These are phyloP conservation scores for Anthophora plumipes DNA, from an alignment of 2,888 invertebrate genomes.

Conservation along the genomic window DNA sequence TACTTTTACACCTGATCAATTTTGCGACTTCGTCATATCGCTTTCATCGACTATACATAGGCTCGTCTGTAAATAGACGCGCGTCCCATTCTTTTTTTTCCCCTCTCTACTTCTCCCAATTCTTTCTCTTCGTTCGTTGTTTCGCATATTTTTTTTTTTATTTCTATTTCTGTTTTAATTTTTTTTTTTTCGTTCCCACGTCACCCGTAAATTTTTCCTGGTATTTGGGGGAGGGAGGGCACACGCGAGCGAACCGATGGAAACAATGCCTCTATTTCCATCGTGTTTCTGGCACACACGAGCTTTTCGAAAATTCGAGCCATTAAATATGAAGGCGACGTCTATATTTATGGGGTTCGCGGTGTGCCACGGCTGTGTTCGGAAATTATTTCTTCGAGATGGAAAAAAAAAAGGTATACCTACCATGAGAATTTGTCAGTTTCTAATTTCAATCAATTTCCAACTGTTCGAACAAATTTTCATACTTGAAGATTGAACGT, in stretches of 20 bases:
- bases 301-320: conserved; percentile 45
- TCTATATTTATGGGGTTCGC: conserved; percentile 36
- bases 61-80: conserved; percentile 26
- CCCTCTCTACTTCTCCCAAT: neutral
- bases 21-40: too few species aligned
- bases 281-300: conserved; percentile 28
- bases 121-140: conserved; percentile 1
- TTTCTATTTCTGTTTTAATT: neutral
- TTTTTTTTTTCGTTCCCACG: neutral
- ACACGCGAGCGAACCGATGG: conserved; percentile 12
- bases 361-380: conserved; percentile 24
- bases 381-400: neutral
- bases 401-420: neutral
- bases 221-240: conserved; percentile 31
- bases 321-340: conserved; percentile 38
- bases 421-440: too few species aligned
- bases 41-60: neutral
- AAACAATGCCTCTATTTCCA: conserved; percentile 50
- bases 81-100: neutral
- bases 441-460: too few species aligned
- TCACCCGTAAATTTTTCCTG: conserved; percentile 25
- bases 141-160: neutral
- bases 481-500: too few species aligned
- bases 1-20: too few species aligned
- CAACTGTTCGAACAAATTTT: too few species aligned